A percentile compares a stretch with the other conserved stretches of the same genome.
phyloP scores from a whole-genome alignment of 2,888 invertebrate genomes.

The Pyrrhia umbra region DNA sequence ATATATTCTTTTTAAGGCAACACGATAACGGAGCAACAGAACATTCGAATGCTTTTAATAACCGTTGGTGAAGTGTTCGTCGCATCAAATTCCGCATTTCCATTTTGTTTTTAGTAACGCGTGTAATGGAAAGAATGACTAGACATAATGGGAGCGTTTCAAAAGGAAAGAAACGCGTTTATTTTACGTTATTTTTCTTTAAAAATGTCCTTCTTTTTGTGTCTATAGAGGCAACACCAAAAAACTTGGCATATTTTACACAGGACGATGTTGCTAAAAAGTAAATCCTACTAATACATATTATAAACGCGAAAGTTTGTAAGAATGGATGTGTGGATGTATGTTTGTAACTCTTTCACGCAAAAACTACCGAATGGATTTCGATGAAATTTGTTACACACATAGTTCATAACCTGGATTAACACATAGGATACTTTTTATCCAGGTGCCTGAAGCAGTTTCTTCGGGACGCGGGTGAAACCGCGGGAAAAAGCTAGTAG shows the following conservation, averaged over 20 bases:
- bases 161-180: slow-evolving; percentile 39
- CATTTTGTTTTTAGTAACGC: slow-evolving; percentile 72
- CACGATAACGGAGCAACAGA: slow-evolving; percentile 43
- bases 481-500: slow-evolving; percentile 4
- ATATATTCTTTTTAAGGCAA: slow-evolving; percentile 46
- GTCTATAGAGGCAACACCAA: slow-evolving; percentile 22
- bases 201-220: slow-evolving; percentile 27
- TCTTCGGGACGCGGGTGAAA: no score
- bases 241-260: slow-evolving; percentile 23
- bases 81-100: slow-evolving; percentile 66
- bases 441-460: no score
- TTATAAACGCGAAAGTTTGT: no score
- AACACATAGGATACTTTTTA: no score
- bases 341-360: no score
- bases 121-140: slow-evolving; percentile 76
- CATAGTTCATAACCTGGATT: no score
- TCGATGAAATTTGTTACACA: no score
- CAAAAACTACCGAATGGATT: no score
- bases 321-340: no score
- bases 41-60: slow-evolving; percentile 61
- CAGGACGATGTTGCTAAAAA: slow-evolving; percentile 12
- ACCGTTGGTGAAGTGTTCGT: slow-evolving; percentile 51
- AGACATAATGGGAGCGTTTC: slow-evolving; percentile 62
- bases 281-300: no score
- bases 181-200: slow-evolving; percentile 44